These are phyloP conservation scores for Trichacis sp. DNA, from an alignment of 2,888 invertebrate species.

Conservation along the genomic window DNA sequence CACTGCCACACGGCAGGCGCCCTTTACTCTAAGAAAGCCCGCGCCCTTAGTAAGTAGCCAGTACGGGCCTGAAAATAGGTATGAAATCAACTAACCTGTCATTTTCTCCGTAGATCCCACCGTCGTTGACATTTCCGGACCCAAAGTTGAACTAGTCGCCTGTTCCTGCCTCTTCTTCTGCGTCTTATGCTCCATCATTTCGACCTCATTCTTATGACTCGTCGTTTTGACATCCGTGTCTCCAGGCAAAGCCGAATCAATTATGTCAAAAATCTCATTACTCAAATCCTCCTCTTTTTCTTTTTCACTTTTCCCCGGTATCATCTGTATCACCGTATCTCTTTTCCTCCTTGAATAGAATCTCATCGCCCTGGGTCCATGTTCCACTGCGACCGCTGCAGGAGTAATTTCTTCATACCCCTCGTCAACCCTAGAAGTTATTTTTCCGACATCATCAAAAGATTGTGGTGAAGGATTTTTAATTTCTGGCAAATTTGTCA, in stretches of 20 bases:
- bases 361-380: conserved; percentile 54
- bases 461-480: conserved; percentile 29
- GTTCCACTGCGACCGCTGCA: conserved; percentile 66
- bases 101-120: neutral
- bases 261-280: conserved; percentile 65
- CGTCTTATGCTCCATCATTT: conserved; percentile 17
- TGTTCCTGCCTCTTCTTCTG: conserved; percentile 41
- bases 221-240: conserved; percentile 13
- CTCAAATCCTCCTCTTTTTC: conserved; percentile 59
- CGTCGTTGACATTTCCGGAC: neutral
- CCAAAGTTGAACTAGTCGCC: conserved; percentile 11
- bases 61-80: too few species aligned
- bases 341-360: conserved; percentile 26
- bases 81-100: neutral
- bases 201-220: conserved; percentile 31
- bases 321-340: conserved; percentile 60
- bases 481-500: conserved; percentile 20
- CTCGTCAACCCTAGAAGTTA: conserved; percentile 28
- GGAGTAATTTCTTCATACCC: conserved; percentile 61
- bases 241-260: conserved; percentile 60
- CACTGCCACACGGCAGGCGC: too few species aligned
- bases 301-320: conserved; percentile 58
- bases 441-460: conserved; percentile 10
- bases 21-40: too few species aligned
- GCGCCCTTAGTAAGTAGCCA: too few species aligned